Percentiles rank a stretch among this genome's conserved stretches.
phyloP scores from a whole-genome alignment of 2,113 vertebrate species.

The Lepisosteus osseus region DNA sequence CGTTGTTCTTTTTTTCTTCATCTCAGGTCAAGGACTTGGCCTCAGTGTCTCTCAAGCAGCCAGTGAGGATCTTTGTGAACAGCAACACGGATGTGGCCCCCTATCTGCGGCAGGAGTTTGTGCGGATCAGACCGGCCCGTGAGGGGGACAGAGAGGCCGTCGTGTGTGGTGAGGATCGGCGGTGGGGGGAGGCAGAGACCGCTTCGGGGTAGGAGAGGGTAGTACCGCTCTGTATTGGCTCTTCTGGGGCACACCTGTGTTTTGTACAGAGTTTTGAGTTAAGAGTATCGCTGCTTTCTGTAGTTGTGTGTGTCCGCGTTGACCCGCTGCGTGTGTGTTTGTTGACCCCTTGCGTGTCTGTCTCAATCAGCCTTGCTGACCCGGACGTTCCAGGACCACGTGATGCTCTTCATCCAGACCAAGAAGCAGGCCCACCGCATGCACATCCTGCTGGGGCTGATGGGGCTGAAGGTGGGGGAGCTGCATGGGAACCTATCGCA shows the following conservation, averaged over 20 bases:
- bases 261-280: too few relatives aligned
- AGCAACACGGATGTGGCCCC: conserved; percentile 97
- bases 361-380: conserved; percentile 79
- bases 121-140: conserved; percentile 82
- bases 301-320: too few relatives aligned
- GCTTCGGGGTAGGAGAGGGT: too few relatives aligned
- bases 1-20: too few relatives aligned
- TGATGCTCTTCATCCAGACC: conserved; percentile 97
- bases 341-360: background rate
- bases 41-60: conserved; percentile 87
- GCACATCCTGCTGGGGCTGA: conserved; percentile 90
- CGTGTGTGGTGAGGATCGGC: conserved; percentile 72
- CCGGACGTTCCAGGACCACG: conserved; percentile 88
- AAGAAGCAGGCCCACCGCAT: conserved; percentile 96
- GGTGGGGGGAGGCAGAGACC: too few relatives aligned
- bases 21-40: conserved; percentile 91
- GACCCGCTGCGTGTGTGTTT: too few relatives aligned
- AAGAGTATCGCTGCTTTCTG: too few relatives aligned
- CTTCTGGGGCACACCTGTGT: too few relatives aligned
- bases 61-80: conserved; percentile 90
- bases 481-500: conserved; percentile 94
- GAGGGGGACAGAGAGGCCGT: conserved; percentile 94
- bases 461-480: conserved; percentile 90
- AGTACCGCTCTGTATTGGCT: too few relatives aligned
- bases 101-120: conserved; percentile 90